Evolutionary conservation across 30 jellyfish, hydroid and myxozoan genomes (phyloP), one percentile per base, ranked within the genome.

Genomic region (Rhopilema esculentum): DNA sequence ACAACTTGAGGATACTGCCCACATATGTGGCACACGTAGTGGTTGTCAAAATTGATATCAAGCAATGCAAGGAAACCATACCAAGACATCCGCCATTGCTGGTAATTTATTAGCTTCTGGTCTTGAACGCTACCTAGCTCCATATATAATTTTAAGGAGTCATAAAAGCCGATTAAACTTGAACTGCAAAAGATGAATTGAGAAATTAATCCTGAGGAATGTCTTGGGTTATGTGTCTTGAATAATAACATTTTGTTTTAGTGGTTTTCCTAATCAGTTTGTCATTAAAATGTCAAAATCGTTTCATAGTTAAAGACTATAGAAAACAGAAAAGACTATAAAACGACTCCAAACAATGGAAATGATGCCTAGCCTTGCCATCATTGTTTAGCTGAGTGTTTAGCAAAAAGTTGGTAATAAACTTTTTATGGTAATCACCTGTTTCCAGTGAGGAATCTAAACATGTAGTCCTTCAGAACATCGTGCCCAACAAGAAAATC

Each of bases 41-140:
- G 73, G 27, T 23, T 16, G 84, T 30, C 32, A 27, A 15, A 76
- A 76, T 76, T 48, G 79, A 76, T 76, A 19, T 76, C 87, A 33
- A 76, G 87, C 23, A 76, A 48, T 19, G 17, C 87, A 31, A 76
- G 40, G 27, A 76, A 76, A 16, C 77, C 28, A 32, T 76, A 76
- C 87, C 87, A 76, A 20, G 87, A 27, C 24, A 23, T 1, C 12
- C 82, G 65, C 82, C 82, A 72, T 65, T 72, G 82, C 82, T 72
- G 82, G 31, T 72, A 72, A 72, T 72, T 72, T 1, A 72, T 72
- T 24, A 29, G 27, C 82, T 25, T 25, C 1, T 26, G 12, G 27
- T 26, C 82, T 72, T 72, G 82, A 29, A 12, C 7, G 65, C 82
- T 72, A 21, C 66, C 82, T 26, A 0, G 31, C 67, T 26, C 22